Evolutionary conservation across 2,888 invertebrate genomes (phyloP).

Genomic region (Drosophila leonis): DNA sequence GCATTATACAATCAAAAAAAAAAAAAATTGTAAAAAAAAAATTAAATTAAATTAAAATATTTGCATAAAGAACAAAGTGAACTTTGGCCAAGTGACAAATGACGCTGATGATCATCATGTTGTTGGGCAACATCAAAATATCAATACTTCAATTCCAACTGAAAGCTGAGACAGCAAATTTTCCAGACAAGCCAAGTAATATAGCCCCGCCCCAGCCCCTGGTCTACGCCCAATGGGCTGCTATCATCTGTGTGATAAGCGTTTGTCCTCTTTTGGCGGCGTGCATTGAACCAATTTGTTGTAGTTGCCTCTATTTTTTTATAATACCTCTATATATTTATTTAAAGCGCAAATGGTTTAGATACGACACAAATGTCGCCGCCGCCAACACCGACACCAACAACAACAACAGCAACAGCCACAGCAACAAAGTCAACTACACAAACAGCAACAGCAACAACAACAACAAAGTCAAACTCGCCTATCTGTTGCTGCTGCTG

Average conservation of each 20-base stretch:
- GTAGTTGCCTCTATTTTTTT: conserved; percentile 60
- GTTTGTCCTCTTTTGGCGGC: conserved; percentile 58
- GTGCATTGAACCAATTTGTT: conserved; percentile 76
- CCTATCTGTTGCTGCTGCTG: conserved; percentile 59
- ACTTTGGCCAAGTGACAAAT: conserved; percentile 72
- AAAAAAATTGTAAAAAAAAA: conserved; percentile 19
- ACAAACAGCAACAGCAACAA: conserved; percentile 31
- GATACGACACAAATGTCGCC: conserved; percentile 75
- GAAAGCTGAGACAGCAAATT: not conserved
- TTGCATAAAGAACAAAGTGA: conserved; percentile 64
- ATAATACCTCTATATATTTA: conserved; percentile 79
- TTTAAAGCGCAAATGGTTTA: conserved; percentile 81
- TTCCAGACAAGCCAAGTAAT: not conserved
- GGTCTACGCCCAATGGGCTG: conserved; percentile 6
- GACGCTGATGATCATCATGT: conserved; percentile 3
- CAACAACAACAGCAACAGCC: conserved; percentile 25
- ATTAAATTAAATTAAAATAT: conserved; percentile 36
- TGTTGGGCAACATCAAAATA: not conserved
- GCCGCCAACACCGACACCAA: conserved; percentile 40
- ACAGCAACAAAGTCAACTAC: conserved; percentile 12
- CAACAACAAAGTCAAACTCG: conserved; percentile 69
- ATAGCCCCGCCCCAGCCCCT: not conserved
- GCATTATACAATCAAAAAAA: conserved; percentile 71
- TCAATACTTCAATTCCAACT: not conserved
- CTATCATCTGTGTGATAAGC: conserved; percentile 53